These are phyloP conservation scores for Nasonia longicornis DNA, from an alignment of 1,140 invertebrate genomes.

Conservation along the genomic window DNA sequence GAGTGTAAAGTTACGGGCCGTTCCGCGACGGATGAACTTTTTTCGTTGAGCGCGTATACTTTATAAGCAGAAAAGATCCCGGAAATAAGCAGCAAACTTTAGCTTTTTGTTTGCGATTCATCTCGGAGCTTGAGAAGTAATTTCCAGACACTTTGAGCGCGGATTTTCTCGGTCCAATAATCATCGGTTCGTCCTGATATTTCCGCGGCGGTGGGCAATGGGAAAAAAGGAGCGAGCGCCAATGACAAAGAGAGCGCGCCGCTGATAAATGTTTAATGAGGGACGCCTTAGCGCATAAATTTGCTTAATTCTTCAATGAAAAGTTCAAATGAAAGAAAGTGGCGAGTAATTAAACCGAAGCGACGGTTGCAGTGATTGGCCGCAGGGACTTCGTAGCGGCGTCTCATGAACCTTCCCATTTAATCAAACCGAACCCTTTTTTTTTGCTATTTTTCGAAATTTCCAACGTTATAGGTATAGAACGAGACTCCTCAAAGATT, in stretches of 20 bases:
- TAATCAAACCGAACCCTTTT: constrained; percentile 37
- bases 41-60: neutral
- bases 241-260: neutral
- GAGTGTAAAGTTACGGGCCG: neutral
- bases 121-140: neutral
- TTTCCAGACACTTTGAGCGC: neutral
- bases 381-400: neutral
- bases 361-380: constrained; percentile 27
- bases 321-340: constrained; percentile 43
- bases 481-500: neutral
- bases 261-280: constrained; percentile 47
- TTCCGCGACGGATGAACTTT: neutral
- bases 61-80: neutral
- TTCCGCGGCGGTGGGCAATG: neutral
- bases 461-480: neutral
- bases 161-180: constrained; percentile 28
- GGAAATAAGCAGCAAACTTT: neutral
- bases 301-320: constrained; percentile 43
- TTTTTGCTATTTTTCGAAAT: neutral
- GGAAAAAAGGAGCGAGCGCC: constrained; percentile 13
- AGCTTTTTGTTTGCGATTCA: neutral
- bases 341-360: constrained; percentile 43
- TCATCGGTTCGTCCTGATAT: constrained; percentile 15
- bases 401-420: constrained; percentile 23
- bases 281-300: constrained; percentile 38